Conservation (phyloP, 2,888 invertebrate genomes). For the Allophyes oxyacanthae region DNA sequence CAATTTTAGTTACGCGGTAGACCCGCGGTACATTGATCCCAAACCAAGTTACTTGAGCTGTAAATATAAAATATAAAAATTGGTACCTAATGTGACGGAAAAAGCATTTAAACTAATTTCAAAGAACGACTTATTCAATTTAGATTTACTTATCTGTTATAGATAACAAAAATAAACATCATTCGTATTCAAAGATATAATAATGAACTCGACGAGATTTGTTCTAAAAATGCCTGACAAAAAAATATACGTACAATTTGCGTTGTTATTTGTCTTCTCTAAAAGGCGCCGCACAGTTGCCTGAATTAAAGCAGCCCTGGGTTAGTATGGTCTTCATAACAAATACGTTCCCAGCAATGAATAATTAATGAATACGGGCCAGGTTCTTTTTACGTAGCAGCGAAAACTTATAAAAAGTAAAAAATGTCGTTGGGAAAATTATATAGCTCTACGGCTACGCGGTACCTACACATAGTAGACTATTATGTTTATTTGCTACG, state of each 20-base stretch:
- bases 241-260: constrained; percentile 23
- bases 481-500: constrained; percentile 27
- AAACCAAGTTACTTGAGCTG: too few species aligned
- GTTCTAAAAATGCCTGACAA: constrained; percentile 10
- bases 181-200: constrained; percentile 20
- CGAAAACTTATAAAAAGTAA: constrained; percentile 26
- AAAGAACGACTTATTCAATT: too few species aligned
- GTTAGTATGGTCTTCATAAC: constrained; percentile 43
- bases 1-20: too few species aligned
- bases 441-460: too few species aligned
- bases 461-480: neutral
- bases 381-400: constrained; percentile 11
- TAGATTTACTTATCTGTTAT: too few species aligned
- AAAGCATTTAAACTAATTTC: too few species aligned
- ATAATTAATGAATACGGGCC: constrained; percentile 31
- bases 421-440: neutral
- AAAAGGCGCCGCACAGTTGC: constrained; percentile 27
- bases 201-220: constrained; percentile 14
- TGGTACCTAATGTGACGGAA: too few species aligned
- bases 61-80: too few species aligned
- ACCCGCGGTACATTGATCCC: too few species aligned
- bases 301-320: constrained; percentile 38
- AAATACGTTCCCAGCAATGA: constrained; percentile 43
- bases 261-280: constrained; percentile 39
- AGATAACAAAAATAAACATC: constrained; percentile 1